phyloP scores from a whole-genome alignment of 2,113 vertebrate species.

The Neolamprologus ventralis region DNA sequence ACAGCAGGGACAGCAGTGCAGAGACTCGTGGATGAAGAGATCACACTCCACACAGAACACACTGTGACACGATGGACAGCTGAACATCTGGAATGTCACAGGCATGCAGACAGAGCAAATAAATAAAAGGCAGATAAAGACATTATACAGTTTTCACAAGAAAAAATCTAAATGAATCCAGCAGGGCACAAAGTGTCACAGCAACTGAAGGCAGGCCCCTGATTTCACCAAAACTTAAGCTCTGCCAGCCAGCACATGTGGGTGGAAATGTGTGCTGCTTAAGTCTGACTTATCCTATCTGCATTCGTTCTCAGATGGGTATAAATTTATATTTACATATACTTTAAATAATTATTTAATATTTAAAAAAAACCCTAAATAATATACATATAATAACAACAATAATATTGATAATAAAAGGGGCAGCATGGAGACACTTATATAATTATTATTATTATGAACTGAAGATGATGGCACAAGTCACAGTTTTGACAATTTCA shows the following conservation, averaged over 20 bases:
- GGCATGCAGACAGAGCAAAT: not conserved
- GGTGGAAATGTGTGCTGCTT: not conserved
- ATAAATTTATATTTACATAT: not conserved
- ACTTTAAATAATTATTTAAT: not conserved
- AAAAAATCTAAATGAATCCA: not conserved
- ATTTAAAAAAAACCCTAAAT: fast-evolving
- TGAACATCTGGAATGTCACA: constrained; percentile 73
- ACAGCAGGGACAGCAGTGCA: constrained; percentile 95
- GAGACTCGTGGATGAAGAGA: constrained; percentile 87
- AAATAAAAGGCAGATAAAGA: not conserved
- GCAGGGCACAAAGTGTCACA: not conserved
- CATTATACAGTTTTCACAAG: not conserved
- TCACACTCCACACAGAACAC: constrained; percentile 92
- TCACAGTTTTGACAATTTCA: not conserved
- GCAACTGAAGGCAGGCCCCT: not conserved
- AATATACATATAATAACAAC: not conserved
- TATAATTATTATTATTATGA: not conserved
- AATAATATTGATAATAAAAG: not conserved
- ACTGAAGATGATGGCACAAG: not conserved
- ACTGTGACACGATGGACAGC: constrained; percentile 76
- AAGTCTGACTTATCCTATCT: not conserved
- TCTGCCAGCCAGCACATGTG: not conserved
- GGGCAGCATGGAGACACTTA: not conserved
- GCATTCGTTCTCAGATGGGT: not conserved
- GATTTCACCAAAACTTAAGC: not conserved